Percentiles rank a stretch among this genome's conserved stretches.
These are phyloP conservation scores for Epiblema foenella DNA, from an alignment of 2,888 invertebrate genomes.

Conservation along the genomic window DNA sequence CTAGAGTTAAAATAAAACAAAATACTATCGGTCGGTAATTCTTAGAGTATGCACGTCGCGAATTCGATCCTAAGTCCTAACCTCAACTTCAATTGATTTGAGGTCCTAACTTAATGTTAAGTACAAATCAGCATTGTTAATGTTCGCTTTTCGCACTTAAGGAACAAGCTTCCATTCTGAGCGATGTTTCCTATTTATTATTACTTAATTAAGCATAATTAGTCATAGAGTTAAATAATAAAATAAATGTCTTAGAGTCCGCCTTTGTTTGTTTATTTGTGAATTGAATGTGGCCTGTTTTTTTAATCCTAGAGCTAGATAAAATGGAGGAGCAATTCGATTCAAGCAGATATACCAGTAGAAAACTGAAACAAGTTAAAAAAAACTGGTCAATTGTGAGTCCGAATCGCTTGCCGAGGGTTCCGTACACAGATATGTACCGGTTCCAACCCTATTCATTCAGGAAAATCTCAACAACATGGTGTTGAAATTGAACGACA, in stretches of 20 bases:
- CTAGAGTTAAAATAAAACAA: background rate
- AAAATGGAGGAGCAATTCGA: constrained; percentile 56
- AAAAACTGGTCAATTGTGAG: too few species aligned
- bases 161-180: constrained; percentile 44
- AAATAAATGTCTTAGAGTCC: constrained; percentile 50
- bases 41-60: background rate
- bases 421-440: too few species aligned
- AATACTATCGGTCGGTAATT: background rate
- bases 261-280: constrained; percentile 3
- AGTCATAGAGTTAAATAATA: constrained; percentile 51
- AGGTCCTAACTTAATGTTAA: constrained; percentile 53
- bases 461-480: too few species aligned
- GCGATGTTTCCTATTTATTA: constrained; percentile 73
- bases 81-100: background rate
- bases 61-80: constrained; percentile 48
- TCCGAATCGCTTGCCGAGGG: too few species aligned
- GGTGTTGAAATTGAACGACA: too few species aligned
- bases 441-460: too few species aligned
- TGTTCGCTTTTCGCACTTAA: constrained; percentile 59
- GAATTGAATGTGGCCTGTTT: constrained; percentile 33
- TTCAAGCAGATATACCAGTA: too few species aligned
- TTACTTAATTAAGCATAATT: constrained; percentile 58
- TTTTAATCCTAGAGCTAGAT: constrained; percentile 55
- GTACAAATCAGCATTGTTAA: constrained; percentile 76
- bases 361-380: too few species aligned